Conservation (phyloP, 2,113 vertebrate species). For the Alosa alosa region DNA sequence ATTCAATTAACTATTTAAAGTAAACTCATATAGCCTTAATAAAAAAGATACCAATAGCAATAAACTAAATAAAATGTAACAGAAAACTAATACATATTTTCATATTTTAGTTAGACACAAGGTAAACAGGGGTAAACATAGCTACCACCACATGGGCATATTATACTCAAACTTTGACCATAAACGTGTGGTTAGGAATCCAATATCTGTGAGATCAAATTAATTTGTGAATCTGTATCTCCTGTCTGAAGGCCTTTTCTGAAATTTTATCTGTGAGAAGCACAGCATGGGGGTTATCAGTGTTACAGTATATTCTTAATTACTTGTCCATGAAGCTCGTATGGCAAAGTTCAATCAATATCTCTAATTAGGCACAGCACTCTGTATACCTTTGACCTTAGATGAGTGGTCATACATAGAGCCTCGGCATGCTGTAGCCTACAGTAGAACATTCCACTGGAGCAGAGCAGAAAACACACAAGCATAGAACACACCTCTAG, state of each 20-base stretch:
- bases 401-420: background rate
- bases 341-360: background rate
- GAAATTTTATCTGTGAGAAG: background rate
- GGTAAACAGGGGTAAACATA: too few relatives aligned
- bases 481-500: background rate
- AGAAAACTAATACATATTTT: too few relatives aligned
- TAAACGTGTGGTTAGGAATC: background rate
- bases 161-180: background rate
- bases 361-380: background rate
- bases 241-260: background rate
- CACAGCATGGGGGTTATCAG: background rate
- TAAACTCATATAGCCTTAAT: too few relatives aligned
- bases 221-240: background rate
- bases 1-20: too few relatives aligned
- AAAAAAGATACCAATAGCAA: too few relatives aligned
- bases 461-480: background rate
- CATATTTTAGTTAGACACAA: too few relatives aligned
- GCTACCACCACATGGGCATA: background rate
- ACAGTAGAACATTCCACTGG: background rate
- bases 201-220: background rate
- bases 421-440: background rate
- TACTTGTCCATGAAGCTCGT: background rate
- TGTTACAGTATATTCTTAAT: background rate
- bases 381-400: background rate
- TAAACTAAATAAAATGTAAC: too few relatives aligned